Percentiles rank a stretch among this genome's conserved stretches.
Evolutionary conservation across 1,140 invertebrate genomes (phyloP).

Genomic region (Lamellibrachia luymesi): DNA sequence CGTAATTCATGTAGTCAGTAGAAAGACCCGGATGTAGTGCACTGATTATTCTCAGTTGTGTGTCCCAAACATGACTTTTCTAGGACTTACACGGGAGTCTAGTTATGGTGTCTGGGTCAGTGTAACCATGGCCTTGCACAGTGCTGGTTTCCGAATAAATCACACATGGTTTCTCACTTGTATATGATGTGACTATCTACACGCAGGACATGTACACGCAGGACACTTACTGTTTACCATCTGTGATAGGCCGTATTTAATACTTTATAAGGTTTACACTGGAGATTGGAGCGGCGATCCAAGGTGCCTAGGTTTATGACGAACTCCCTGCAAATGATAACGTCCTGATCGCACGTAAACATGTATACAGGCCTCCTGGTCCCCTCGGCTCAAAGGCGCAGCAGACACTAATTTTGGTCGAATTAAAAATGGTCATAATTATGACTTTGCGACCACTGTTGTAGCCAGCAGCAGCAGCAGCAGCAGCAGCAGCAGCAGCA

Average conservation of each 20-base stretch:
- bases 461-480: not conserved
- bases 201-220: not conserved
- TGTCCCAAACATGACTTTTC: not conserved
- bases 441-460: too few relatives aligned
- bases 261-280: not conserved
- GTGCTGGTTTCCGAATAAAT: not conserved
- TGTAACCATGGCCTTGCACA: not conserved
- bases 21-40: not conserved
- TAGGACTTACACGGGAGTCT: not conserved
- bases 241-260: not conserved
- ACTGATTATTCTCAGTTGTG: too few relatives aligned
- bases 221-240: not conserved
- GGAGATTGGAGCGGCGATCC: not conserved
- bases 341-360: too few relatives aligned
- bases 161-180: not conserved
- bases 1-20: not conserved
- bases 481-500: conserved; percentile 11
- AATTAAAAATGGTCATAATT: too few relatives aligned
- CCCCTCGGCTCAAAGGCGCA: too few relatives aligned
- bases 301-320: not conserved
- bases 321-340: not conserved
- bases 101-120: not conserved
- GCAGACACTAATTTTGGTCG: too few relatives aligned
- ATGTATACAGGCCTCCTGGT: too few relatives aligned
- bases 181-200: not conserved